Base-by-base conservation (phyloP, 2,797 vertebrate species). In the Halcyon leucocephala region DNA sequence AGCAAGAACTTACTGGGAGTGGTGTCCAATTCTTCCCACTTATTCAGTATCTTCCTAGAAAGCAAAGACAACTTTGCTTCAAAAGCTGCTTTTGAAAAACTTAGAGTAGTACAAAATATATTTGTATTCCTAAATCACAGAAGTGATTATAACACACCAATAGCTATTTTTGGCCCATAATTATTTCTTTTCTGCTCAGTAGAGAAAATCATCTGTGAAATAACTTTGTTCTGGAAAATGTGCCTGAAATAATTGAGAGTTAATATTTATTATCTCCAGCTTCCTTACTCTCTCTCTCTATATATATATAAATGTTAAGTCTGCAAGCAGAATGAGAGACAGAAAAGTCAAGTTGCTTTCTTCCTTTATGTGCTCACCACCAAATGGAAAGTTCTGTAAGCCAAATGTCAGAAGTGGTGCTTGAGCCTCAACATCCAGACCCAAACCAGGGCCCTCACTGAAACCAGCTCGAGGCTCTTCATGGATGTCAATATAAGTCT, bases 131-230 rank as follows among this genome's bases (percentile, higher is more conserved):
- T 54, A 72, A 79, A 74, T 92, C 76, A 69, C 0, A 86, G 79
- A 92, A 74, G 6, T 25, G 72, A 83, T 95, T 89, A 26, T 35
- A 91, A 94, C 26, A 89, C 19, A 90, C 54, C 81, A 93, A 58
- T n/a, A 85, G 64, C 67, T 96, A 86, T 82, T 94, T 95, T 89
- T 86, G 66, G 83, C 55, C 46, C 71, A 58, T 66, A 84, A 91
- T 95, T 93, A 86, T 82, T 94, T 96, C 31, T 94, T 90, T 94
- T 79, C 86, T 81, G 42, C 67, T 90, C 64, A 61, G 78, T 4
- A 89, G 46, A 55, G 62, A 90, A 86, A 86, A 80, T 52, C 0
- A 0, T 31, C 49, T 90, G 83, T 73, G 78, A 70, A 82, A 92
- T 92, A 42, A 77, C 20, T 94, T 86, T 74, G 60, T 60, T 90